A percentile compares a stretch with the other conserved stretches of the same genome.
Conservation (phyloP, 2,113 vertebrate species). For the Oryzias javanicus region DNA sequence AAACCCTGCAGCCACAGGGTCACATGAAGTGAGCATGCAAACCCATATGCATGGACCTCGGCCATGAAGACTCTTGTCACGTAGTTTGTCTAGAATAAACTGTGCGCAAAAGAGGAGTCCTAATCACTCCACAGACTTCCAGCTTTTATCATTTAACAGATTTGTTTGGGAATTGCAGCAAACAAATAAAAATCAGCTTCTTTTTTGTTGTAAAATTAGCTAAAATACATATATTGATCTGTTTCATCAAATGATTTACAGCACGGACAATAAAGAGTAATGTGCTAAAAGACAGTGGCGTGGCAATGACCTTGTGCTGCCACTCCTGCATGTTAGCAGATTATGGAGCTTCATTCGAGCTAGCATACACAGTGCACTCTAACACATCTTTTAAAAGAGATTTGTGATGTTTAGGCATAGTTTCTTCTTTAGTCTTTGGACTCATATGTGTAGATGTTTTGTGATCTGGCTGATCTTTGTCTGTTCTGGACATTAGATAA, state of each 20-base stretch:
- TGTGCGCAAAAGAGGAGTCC: not conserved
- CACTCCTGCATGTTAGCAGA: slow-evolving; percentile 15
- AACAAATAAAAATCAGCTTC: not conserved
- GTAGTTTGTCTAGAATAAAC: not conserved
- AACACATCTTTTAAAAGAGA: not conserved
- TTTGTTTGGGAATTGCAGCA: too few relatives aligned
- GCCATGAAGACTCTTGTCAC: slow-evolving; percentile 14
- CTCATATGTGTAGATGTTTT: not conserved
- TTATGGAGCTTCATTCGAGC: slow-evolving; percentile 7
- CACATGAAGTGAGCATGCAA: slow-evolving; percentile 38
- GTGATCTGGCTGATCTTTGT: slow-evolving; percentile 16
- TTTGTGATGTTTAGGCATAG: slow-evolving; percentile 4
- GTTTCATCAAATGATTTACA: not conserved
- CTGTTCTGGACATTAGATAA: slow-evolving; percentile 46
- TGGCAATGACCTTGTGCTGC: not conserved
- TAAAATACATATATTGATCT: not conserved
- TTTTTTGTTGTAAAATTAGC: too few relatives aligned
- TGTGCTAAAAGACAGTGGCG: not conserved
- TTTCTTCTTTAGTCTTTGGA: not conserved
- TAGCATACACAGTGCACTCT: not conserved
- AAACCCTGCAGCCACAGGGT: slow-evolving; percentile 32
- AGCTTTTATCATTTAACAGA: not conserved
- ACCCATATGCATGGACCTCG: slow-evolving; percentile 5
- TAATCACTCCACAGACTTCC: not conserved
- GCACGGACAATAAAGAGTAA: not conserved